Conservation (phyloP, 2,113 vertebrate genomes). For the Sinocyclocheilus rhinocerous region DNA sequence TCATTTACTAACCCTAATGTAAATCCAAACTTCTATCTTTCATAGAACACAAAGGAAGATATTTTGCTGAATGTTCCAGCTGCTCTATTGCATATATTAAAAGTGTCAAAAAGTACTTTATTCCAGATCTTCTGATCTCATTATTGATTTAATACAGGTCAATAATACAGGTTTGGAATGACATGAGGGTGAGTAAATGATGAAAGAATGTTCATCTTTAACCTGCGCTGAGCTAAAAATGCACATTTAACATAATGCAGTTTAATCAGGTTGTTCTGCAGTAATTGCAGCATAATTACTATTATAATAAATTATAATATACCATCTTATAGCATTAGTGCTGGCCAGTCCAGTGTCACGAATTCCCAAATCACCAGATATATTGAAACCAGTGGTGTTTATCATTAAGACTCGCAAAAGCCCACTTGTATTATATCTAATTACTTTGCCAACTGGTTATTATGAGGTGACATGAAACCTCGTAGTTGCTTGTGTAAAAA, state of each 20-base stretch:
- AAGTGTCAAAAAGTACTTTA: background rate
- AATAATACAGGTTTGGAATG: background rate
- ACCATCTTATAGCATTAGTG: slow-evolving; percentile 1
- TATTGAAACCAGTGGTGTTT: background rate
- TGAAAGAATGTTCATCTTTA: background rate
- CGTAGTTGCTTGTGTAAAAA: background rate
- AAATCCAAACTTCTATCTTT: background rate
- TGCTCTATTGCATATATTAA: background rate
- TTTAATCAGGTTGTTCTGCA: background rate
- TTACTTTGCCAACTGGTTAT: background rate
- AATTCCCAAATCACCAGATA: background rate
- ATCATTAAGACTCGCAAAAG: background rate
- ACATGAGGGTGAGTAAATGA: background rate
- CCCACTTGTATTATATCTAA: background rate
- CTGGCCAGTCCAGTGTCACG: background rate
- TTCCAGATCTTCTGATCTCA: background rate
- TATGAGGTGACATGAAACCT: background rate
- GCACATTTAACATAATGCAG: background rate
- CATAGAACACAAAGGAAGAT: background rate
- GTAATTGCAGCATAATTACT: background rate
- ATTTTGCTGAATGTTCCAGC: background rate
- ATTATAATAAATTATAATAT: background rate
- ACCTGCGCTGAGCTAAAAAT: background rate
- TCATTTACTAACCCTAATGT: background rate
- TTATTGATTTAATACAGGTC: background rate